Evolutionary conservation across 2,888 invertebrate species (phyloP), one percentile per base, ranked within the genome.

Genomic region (Lasioglossum villosulum): DNA sequence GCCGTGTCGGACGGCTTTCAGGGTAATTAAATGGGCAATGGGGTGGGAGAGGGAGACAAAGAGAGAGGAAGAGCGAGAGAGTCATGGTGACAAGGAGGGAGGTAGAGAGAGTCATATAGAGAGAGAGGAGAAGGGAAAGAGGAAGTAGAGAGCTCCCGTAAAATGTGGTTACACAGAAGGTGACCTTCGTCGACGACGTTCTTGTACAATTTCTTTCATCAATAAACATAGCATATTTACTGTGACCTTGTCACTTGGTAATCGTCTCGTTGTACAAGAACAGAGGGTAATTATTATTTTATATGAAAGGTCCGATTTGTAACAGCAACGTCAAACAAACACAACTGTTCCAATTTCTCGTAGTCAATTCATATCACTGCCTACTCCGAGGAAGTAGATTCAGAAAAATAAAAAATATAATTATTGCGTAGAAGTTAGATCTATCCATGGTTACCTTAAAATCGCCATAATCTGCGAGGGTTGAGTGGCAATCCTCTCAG

Each of bases 21-120:
- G 87, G 87, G 84, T 91, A 92, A 92, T 92, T 92, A 91, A 92
- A 92, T 89, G 88, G 86, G 78, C 89, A 72, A 76, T 73, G 76
- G 71, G 71, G 27, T 42, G 68, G 73, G 70, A 34, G 75, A 66
- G 34, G 8, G 34, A 66, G 19, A 63, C 63, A 19, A 16, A 63
- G 30, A 19, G 30, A 63, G 30, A 30, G 6, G 16, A 4, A 16
- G 14, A 34, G 27, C 1, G 5, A 12, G 34, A 66, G 66, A 34
- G 19, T 16, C 30, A 12, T 19, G 8, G 19, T 0, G 34, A 66
- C 30, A 66, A 16, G 6, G 66, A 19, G 8, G 12, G n/a, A 56
- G 10, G n/a, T 10, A 19, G 8, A 59, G 4, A n/a, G 27, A 59
- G 59, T n/a, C 12, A 59, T 59, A n/a, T 23, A 23, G 6, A 48